phyloP scores from a whole-genome alignment of 2,113 vertebrate genomes.

The Chaetops frenatus region DNA sequence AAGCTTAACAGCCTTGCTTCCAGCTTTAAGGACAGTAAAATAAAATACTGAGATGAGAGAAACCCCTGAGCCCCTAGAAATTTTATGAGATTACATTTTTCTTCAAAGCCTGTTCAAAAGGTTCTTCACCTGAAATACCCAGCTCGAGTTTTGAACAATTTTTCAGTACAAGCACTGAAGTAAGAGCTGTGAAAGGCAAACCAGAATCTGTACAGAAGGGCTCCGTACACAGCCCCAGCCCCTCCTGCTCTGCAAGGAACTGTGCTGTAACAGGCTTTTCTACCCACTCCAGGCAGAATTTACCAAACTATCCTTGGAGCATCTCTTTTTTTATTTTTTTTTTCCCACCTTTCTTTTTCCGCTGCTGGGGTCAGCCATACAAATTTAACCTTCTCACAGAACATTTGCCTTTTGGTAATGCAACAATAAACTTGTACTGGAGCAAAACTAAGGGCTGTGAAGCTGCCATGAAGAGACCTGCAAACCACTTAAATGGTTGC shows the following conservation, averaged over 20 bases:
- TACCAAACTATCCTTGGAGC: not conserved
- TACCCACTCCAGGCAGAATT: not conserved
- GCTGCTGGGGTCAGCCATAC: not conserved
- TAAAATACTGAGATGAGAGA: not conserved
- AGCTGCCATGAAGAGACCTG: not conserved
- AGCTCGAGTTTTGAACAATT: not conserved
- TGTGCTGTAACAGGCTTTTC: not conserved
- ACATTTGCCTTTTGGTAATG: accelerated
- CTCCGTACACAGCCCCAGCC: accelerated
- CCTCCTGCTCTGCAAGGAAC: not conserved
- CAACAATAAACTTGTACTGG: accelerated
- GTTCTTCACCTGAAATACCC: not conserved
- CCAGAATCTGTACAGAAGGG: not conserved
- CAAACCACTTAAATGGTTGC: not conserved
- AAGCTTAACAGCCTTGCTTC: not conserved
- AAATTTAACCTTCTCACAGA: not conserved
- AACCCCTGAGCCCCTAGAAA: not conserved
- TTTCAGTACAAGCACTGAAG: not conserved
- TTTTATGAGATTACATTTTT: not conserved
- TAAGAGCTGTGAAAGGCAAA: not conserved
- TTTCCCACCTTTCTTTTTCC: accelerated
- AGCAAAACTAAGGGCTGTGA: not conserved
- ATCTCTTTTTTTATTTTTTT: too few relatives aligned
- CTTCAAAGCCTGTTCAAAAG: not conserved
- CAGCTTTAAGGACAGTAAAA: not conserved